Base-by-base conservation (phyloP, 2,113 vertebrate genomes). In the Narcine bancroftii region DNA sequence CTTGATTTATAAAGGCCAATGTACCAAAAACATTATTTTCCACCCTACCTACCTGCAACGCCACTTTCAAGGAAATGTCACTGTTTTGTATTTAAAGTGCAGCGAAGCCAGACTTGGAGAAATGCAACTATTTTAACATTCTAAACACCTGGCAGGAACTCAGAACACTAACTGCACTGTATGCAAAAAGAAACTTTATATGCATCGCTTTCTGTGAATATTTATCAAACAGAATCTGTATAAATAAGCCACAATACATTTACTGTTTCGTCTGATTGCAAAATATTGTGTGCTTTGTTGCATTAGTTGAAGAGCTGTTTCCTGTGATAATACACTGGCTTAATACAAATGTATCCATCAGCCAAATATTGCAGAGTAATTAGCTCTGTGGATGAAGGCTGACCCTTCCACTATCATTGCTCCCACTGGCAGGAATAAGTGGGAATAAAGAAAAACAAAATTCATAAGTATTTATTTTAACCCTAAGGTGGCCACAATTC, bases 221-320 rank as follows among this genome's bases (percentile, higher is more conserved):
- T 21, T 6, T 87, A 1, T 36, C n/a, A n/a, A 87, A 85, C 33
- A 6, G 33, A 56, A 21, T 56, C 33, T 87, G 81, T 33, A 19
- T 4, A 60, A 42, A 42, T 2, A 60, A 87, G 53, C 81, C 53
- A 87, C 36, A 60, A 60, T n/a, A 87, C 60, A 53, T 36, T 53
- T 63, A 60, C 36, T 87, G 15, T 87, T 87, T 87, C 60, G 81
- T 87, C 53, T 87, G 13, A 63, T 36, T 60, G 81, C 81, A 60
- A 53, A 6, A 21, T 60, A 36, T 17, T 60, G 6, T 87, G 53
- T 60, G 47, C 33, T 63, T 87, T 36, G n/a, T 6, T 87, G 53
- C 53, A 60, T n/a, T 87, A 87, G 36, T 87, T 36, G n/a, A 87
- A 87, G 33, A 36, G 13, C 53, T 24, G 33, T 39, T 87, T 60